Conservation (phyloP, 1,140 invertebrate species). For the Pomacea maculata region DNA sequence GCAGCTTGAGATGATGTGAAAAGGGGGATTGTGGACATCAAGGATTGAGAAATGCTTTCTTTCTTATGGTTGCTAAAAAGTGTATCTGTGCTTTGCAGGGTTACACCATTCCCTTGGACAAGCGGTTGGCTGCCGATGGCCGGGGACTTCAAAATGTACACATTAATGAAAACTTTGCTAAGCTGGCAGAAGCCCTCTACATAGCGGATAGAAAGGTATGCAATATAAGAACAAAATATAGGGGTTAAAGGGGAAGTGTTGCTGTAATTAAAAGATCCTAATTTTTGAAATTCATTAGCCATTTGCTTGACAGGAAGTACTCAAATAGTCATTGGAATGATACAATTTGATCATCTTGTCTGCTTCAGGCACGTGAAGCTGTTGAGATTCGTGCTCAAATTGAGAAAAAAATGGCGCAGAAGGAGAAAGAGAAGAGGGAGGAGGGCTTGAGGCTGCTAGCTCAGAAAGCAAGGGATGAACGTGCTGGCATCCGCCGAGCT, state of each 20-base stretch:
- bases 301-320: too few species aligned
- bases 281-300: too few species aligned
- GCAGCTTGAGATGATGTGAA: too few species aligned
- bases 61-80: background rate
- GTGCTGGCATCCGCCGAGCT: conserved; percentile 75
- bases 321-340: too few species aligned
- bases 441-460: conserved; percentile 92
- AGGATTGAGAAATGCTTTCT: background rate
- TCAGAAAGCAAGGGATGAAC: conserved; percentile 93
- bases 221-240: too few species aligned
- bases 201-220: conserved; percentile 93
- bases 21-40: too few species aligned
- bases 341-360: background rate
- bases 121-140: conserved; percentile 97
- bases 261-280: too few species aligned
- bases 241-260: too few species aligned
- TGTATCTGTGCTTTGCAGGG: conserved; percentile 66
- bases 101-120: conserved; percentile 98
- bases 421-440: conserved; percentile 99
- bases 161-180: conserved; percentile 99
- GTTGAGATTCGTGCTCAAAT: conserved; percentile 96
- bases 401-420: conserved; percentile 95
- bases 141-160: conserved; percentile 96
- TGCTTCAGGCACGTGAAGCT: conserved; percentile 84
- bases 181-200: conserved; percentile 95